Percentiles rank a stretch among this genome's conserved stretches.
phyloP scores from a whole-genome alignment of 2,113 vertebrate genomes.

The Andinoacara biseriatus region DNA sequence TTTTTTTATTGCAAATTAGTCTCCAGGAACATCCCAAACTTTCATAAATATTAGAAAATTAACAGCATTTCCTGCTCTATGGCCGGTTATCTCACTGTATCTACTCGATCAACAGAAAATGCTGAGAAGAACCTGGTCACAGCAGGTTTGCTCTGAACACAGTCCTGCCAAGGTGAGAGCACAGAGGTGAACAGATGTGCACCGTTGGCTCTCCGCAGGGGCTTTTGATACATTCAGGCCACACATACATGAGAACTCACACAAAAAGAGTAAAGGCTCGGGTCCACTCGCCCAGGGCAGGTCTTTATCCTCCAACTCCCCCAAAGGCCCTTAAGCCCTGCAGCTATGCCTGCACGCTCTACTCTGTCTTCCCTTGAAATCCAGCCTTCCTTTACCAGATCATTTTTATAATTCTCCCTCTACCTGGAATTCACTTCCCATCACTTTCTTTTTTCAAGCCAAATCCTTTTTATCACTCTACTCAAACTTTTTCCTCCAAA shows the following conservation, averaged over 20 bases:
- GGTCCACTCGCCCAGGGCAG: constrained; percentile 56
- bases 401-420: constrained; percentile 6
- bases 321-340: constrained; percentile 46
- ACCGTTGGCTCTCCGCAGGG: constrained; percentile 13
- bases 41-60: not conserved
- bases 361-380: not conserved
- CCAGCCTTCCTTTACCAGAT: constrained; percentile 12
- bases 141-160: not conserved
- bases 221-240: constrained; percentile 11
- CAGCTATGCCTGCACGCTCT: constrained; percentile 38
- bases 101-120: not conserved
- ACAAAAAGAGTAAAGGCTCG: constrained; percentile 20
- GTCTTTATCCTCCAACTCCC: constrained; percentile 46
- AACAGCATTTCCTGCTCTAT: not conserved
- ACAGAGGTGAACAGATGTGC: constrained; percentile 54
- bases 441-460: not conserved
- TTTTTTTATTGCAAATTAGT: not conserved
- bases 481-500: constrained; percentile 23
- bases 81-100: not conserved
- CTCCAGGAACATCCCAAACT: not conserved
- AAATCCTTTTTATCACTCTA: constrained; percentile 26
- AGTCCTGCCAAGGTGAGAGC: constrained; percentile 6
- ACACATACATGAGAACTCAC: constrained; percentile 21
- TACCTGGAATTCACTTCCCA: constrained; percentile 16
- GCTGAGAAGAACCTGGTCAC: not conserved